Evolutionary conservation across 2,888 invertebrate genomes (phyloP), one percentile per base, ranked within the genome.

Genomic region (Abrostola triplasia): DNA sequence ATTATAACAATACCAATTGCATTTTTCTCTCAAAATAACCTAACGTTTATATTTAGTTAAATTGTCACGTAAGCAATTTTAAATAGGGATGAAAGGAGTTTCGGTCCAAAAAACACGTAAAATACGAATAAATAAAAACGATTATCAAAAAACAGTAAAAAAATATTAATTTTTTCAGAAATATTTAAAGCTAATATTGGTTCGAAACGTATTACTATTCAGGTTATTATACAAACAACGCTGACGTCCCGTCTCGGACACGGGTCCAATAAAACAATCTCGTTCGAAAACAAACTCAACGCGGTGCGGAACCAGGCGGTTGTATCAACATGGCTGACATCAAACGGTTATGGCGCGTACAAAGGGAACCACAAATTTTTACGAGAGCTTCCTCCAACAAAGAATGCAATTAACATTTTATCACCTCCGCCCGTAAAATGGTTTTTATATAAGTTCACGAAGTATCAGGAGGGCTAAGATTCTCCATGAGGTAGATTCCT

Each of bases 401-500:
- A 81, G 81, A 83, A 79, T 71, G 78, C 76, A 84, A 83, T 84
- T 84, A 84, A 80, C 81, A 73, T 79, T 80, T 84, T 83, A 82
- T 84, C 80, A 71, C 75, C 67, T 70, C 71, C 66, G 77, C 68
- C 77, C 77, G 70, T 82, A 82, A 83, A 82, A 64, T 63, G 53
- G 65, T 68, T 79, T 81, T 75, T 80, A 62, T 72, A 73, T 69
- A 69, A 67, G 76, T 74, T 70, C 65, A 68, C 58, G 61, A 69
- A 60, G 52, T 59, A 65, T 64, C 64, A 62, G 70, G 69, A 66
- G 62, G 64, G 64, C 64, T 24, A 24, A 24, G 24, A 24, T 24
- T 24, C 24, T 24, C 24, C 24, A 67, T 67, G 64, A 74, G 74
- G 74, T 71, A 71, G 61, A 62, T 53, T 72, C 54, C 59, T 66